Percentiles rank a stretch among this genome's conserved stretches.
phyloP scores from a whole-genome alignment of 1,140 invertebrate genomes.

The Chrysoperla carnea region DNA sequence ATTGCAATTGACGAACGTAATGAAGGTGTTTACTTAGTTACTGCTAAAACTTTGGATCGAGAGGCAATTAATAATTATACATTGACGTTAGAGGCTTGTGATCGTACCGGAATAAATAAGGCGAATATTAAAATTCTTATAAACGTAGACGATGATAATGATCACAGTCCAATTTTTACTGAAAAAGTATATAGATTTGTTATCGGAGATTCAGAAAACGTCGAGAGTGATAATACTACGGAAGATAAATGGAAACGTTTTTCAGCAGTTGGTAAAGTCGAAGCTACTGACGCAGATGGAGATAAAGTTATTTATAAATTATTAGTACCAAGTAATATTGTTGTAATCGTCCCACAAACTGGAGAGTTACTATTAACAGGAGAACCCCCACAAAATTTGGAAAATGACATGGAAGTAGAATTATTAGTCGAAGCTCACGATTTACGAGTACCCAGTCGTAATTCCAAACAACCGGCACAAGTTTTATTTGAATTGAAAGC shows the following conservation, averaged over 20 bases:
- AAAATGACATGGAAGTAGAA: slow-evolving; percentile 41
- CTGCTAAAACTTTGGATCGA: slow-evolving; percentile 50
- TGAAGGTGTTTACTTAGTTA: slow-evolving; percentile 47
- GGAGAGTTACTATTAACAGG: slow-evolving; percentile 69
- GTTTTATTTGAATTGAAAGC: slow-evolving; percentile 58
- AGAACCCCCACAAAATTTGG: slow-evolving; percentile 28
- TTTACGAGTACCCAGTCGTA: slow-evolving; percentile 46
- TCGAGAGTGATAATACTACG: slow-evolving; percentile 30
- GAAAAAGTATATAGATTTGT: slow-evolving; percentile 61
- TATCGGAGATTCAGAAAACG: slow-evolving; percentile 34
- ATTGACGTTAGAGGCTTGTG: slow-evolving; percentile 54
- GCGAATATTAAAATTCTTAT: slow-evolving; percentile 54
- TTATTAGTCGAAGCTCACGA: slow-evolving; percentile 68
- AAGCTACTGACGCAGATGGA: slow-evolving; percentile 69
- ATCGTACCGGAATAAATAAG: slow-evolving; percentile 51
- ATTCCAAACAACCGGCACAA: slow-evolving; percentile 47
- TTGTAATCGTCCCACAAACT: slow-evolving; percentile 80
- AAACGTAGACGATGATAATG: slow-evolving; percentile 68
- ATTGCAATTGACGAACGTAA: slow-evolving; percentile 36
- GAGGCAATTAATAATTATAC: slow-evolving; percentile 49
- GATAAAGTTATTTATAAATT: slow-evolving; percentile 72
- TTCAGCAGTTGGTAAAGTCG: slow-evolving; percentile 59
- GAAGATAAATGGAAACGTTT: slow-evolving; percentile 43
- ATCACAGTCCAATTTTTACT: slow-evolving; percentile 72
- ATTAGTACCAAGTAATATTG: slow-evolving; percentile 52